These are phyloP conservation scores for Aplodontia rufa DNA, from an alignment of 2,113 vertebrate species.

Conservation along the genomic window DNA sequence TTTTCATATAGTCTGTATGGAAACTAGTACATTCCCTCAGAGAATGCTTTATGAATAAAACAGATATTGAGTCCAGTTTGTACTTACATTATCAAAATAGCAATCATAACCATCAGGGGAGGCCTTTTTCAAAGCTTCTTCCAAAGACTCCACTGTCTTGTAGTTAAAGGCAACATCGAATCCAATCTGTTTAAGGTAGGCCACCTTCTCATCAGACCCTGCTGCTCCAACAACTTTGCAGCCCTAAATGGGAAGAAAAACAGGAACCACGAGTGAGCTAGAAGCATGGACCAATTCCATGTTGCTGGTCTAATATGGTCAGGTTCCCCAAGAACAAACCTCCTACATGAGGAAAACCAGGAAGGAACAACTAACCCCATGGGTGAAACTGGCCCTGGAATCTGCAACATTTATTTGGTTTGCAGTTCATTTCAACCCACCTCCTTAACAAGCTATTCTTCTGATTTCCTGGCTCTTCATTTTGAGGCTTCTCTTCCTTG, in stretches of 20 bases:
- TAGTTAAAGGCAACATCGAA: conserved; percentile 94
- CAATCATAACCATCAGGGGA: conserved; percentile 92
- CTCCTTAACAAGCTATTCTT: not conserved
- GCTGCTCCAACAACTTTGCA: conserved; percentile 91
- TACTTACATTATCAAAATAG: conserved; percentile 93
- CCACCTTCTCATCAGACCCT: conserved; percentile 90
- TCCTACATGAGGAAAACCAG: not conserved
- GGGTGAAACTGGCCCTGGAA: not conserved
- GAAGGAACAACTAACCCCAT: not conserved
- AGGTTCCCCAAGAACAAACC: not conserved
- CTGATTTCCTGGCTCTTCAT: not conserved
- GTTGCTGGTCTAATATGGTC: not conserved
- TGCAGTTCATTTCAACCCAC: not conserved
- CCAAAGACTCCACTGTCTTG: conserved; percentile 89
- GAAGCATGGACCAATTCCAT: not conserved
- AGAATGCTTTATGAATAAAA: not conserved
- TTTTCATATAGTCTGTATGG: not conserved
- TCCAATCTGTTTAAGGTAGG: conserved; percentile 89
- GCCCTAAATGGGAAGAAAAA: conserved; percentile 79
- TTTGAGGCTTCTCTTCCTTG: not conserved
- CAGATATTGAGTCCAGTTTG: not conserved
- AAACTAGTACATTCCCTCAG: not conserved
- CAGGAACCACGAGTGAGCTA: not conserved
- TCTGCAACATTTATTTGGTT: not conserved
- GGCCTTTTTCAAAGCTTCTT: conserved; percentile 87